These are phyloP conservation scores for Perca schrenkii DNA, from an alignment of 2,113 vertebrate species.

Conservation along the genomic window DNA sequence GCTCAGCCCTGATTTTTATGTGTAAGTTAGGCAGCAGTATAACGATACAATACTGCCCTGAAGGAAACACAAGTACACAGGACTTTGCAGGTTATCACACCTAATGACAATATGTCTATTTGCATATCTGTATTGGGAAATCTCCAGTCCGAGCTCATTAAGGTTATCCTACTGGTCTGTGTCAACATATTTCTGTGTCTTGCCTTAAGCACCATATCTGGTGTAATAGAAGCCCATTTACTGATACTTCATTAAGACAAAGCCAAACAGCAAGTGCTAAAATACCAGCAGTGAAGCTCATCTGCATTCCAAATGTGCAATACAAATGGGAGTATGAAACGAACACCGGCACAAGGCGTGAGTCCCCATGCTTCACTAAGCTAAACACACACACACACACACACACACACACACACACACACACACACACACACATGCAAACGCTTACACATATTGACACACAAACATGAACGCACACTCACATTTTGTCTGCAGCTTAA, in stretches of 20 bases:
- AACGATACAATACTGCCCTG: slow-evolving; percentile 18
- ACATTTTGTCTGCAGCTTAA: slow-evolving; percentile 54
- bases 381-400: slow-evolving; percentile 51
- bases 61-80: slow-evolving; percentile 8
- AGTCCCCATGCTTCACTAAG: slow-evolving; percentile 74
- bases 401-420: slow-evolving; percentile 40
- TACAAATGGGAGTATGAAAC: slow-evolving; percentile 74
- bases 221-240: slow-evolving; percentile 59
- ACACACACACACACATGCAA: slow-evolving; percentile 11
- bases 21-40: slow-evolving; percentile 36
- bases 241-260: slow-evolving; percentile 74
- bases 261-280: slow-evolving; percentile 66
- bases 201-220: slow-evolving; percentile 47
- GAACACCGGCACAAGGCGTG: slow-evolving; percentile 56
- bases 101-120: slow-evolving; percentile 50
- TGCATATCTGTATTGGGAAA: slow-evolving; percentile 51
- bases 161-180: slow-evolving; percentile 43
- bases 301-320: slow-evolving; percentile 72
- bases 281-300: slow-evolving; percentile 67
- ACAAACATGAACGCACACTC: slow-evolving; percentile 22
- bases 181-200: slow-evolving; percentile 55
- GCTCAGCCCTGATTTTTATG: slow-evolving; percentile 34
- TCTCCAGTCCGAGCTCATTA: slow-evolving; percentile 64
- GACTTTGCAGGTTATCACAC: slow-evolving; percentile 45
- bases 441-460: slow-evolving; percentile 19